These are phyloP conservation scores for Meliscaeva auricollis DNA, from an alignment of 2,888 invertebrate species.

Conservation along the genomic window DNA sequence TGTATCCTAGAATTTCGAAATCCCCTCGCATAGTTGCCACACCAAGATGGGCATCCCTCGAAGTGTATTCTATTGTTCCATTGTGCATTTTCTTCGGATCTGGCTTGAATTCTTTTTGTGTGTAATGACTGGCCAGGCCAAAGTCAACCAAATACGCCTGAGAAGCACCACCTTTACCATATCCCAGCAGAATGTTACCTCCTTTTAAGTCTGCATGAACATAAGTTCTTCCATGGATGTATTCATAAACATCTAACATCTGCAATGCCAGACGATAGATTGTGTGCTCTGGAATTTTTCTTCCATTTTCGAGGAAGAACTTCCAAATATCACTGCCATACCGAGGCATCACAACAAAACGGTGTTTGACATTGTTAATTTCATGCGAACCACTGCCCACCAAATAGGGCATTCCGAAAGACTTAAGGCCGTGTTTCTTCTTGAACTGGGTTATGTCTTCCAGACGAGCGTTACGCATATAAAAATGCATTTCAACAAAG, in stretches of 20 bases:
- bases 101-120: constrained; percentile 92
- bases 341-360: constrained; percentile 95
- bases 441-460: constrained; percentile 78
- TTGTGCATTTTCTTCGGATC: constrained; percentile 97
- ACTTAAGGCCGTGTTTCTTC: constrained; percentile 76
- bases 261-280: constrained; percentile 93
- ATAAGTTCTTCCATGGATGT: constrained; percentile 95
- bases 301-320: constrained; percentile 88
- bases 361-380: constrained; percentile 89
- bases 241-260: constrained; percentile 95
- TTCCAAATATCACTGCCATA: constrained; percentile 95
- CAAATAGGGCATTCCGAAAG: constrained; percentile 85
- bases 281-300: constrained; percentile 89
- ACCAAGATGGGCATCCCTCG: constrained; percentile 97
- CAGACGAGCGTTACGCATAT: constrained; percentile 89
- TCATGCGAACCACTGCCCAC: constrained; percentile 94
- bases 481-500: constrained; percentile 87
- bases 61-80: constrained; percentile 98
- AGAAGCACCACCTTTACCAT: constrained; percentile 87
- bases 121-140: constrained; percentile 93
- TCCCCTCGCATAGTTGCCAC: constrained; percentile 95
- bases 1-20: constrained; percentile 96
- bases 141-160: constrained; percentile 96
- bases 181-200: constrained; percentile 94
- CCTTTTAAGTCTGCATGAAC: constrained; percentile 98